Evolutionary conservation across 2,888 invertebrate species (phyloP), one percentile per base, ranked within the genome.

Genomic region (Pyrochroa serraticornis): DNA sequence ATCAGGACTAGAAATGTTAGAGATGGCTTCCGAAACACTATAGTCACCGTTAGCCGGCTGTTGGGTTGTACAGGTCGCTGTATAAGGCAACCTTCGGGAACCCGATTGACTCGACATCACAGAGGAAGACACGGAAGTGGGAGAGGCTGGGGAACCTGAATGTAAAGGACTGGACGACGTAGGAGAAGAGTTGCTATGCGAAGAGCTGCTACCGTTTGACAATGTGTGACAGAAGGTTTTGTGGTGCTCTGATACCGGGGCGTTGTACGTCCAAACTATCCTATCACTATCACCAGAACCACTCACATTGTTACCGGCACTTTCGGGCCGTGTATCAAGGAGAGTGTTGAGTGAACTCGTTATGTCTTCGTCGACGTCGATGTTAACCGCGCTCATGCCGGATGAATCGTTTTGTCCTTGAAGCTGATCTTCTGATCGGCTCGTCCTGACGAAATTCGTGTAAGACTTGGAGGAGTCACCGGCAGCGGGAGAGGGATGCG

Each of bases 231-330:
- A 81, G 48, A 81, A 79, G 65, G 85, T 82, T 52, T 71, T 70
- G 49, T 64, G 64, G 39, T 71, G 67, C 42, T 69, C 71, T 36
- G 87, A 84, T n/a, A 39, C 85, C n/a, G 93, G 93, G 58, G 93
- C 93, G 82, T 93, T 94, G 83, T 92, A 93, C 47, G 93, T 93
- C 93, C 93, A 93, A 47, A 93, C 92, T 75, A 93, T 92, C 71
- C 93, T 86, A 78, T 83, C 84, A 73, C 81, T 81, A 83, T 81
- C 73, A 82, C 84, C 52, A 82, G 84, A 39, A 38, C 64, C 67
- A 49, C 70, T 69, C 42, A 71, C 70, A 58, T 69, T 71, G 42
- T 67, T 66, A 44, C 22, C 22, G 22, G 22, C 22, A 22, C 22
- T 22, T 44, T 79, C 78, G 32, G 76, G 76, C 59, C 77, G 70